A percentile compares a stretch with the other conserved stretches of the same genome.
Evolutionary conservation across 2,797 vertebrate genomes (phyloP).

Genomic region (Spheniscus humboldti): DNA sequence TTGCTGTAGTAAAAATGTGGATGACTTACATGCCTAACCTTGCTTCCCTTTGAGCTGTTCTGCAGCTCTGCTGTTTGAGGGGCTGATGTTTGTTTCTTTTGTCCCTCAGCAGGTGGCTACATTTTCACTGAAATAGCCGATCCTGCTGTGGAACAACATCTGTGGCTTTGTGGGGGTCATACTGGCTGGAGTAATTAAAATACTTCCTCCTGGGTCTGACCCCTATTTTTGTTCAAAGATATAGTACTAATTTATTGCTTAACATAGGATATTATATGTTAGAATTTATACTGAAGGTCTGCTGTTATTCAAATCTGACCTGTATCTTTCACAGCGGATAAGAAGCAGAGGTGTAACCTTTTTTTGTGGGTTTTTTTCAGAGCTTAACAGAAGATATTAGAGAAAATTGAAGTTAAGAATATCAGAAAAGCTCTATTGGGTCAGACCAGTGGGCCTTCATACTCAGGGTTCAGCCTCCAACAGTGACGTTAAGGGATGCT

Average conservation of each 20-base stretch:
- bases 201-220: neutral
- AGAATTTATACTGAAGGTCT: neutral
- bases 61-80: neutral
- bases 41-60: neutral
- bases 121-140: constrained; percentile 25
- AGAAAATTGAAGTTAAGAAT: neutral
- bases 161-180: neutral
- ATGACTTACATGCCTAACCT: neutral
- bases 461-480: accelerated
- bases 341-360: neutral
- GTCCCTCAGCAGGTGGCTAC: constrained; percentile 44
- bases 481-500: neutral
- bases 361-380: neutral
- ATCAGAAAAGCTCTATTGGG: neutral
- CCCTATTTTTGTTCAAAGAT: neutral
- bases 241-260: neutral
- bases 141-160: constrained; percentile 46
- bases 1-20: neutral
- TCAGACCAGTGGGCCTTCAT: neutral
- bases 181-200: neutral
- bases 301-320: neutral
- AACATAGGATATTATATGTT: neutral
- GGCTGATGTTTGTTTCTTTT: constrained; percentile 41
- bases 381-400: neutral
- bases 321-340: neutral